Percentiles rank a stretch among this genome's conserved stretches.
Evolutionary conservation across 2,888 invertebrate genomes (phyloP).

Genomic region (Pinctada fucata): DNA sequence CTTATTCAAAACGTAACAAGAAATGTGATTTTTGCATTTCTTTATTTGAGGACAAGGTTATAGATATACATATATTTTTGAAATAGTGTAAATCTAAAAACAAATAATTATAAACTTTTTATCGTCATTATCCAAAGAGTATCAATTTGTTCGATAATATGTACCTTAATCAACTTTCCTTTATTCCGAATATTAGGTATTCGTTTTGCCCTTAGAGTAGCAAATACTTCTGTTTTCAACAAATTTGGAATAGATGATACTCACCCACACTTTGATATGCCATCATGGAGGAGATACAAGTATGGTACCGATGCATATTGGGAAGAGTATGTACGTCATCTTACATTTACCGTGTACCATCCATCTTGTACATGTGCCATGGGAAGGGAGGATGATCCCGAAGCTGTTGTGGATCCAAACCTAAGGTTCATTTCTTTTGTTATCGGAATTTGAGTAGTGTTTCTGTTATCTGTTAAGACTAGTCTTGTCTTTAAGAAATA

Average conservation of each 20-base stretch:
- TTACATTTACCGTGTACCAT: conserved; percentile 30
- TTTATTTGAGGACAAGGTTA: too few relatives aligned
- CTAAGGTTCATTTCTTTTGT: conserved; percentile 15
- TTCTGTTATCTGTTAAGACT: too few relatives aligned
- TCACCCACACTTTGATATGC: neutral
- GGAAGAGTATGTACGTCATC: conserved; percentile 27
- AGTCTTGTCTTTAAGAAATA: too few relatives aligned
- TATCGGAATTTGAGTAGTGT: too few relatives aligned
- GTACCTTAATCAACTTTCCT: too few relatives aligned
- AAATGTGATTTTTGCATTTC: too few relatives aligned
- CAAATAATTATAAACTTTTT: neutral
- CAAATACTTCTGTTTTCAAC: conserved; percentile 12
- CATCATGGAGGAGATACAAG: neutral
- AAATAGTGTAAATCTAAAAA: neutral
- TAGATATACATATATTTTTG: too few relatives aligned
- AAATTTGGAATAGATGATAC: neutral
- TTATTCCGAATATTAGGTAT: neutral
- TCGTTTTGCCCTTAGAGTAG: neutral
- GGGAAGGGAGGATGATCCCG: conserved; percentile 30
- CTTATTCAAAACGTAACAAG: too few relatives aligned
- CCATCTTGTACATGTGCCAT: conserved; percentile 37
- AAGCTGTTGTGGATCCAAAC: conserved; percentile 36
- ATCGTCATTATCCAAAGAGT: too few relatives aligned
- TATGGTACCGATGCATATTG: conserved; percentile 28
- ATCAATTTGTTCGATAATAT: too few relatives aligned